Conservation (phyloP, 2,888 invertebrate genomes). For the Ptychoptera contaminata region DNA sequence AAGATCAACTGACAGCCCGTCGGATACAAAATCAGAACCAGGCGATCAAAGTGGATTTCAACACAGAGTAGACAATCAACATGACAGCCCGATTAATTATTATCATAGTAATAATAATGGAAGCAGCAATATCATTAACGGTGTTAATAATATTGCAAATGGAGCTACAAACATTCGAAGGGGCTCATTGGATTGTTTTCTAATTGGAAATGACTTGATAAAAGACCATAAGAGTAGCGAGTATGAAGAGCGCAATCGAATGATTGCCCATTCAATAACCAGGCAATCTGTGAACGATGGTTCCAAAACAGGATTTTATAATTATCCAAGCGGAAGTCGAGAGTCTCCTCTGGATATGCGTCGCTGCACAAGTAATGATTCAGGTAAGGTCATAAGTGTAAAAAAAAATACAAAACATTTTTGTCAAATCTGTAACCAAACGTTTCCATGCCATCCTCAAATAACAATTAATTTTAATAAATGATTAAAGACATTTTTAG, state of each 20-base stretch:
- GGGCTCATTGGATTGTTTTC: conserved; percentile 10
- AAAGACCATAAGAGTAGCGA: background rate
- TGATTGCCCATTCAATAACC: background rate
- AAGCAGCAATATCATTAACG: conserved; percentile 2
- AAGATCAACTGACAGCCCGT: background rate
- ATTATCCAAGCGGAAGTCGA: conserved; percentile 6
- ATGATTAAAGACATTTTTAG: too few relatives aligned
- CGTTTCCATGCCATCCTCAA: background rate
- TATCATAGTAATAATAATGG: conserved; percentile 5
- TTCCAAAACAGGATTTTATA: background rate
- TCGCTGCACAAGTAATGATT: conserved; percentile 28
- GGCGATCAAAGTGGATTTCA: conserved; percentile 8
- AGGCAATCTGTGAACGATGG: background rate
- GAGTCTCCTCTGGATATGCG: conserved; percentile 28
- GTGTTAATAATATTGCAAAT: conserved; percentile 2
- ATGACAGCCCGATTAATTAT: background rate
- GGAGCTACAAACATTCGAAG: conserved; percentile 3
- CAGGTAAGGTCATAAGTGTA: too few relatives aligned
- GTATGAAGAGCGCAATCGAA: conserved; percentile 3
- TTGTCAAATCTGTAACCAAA: too few relatives aligned
- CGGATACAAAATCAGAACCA: conserved; percentile 11
- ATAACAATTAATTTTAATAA: too few relatives aligned
- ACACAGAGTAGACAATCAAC: conserved; percentile 5
- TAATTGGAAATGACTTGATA: conserved; percentile 5
- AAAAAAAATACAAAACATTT: background rate